Conservation (phyloP, 53 echinoderm and acorn worm species). For the Patiria pectinifera region DNA sequence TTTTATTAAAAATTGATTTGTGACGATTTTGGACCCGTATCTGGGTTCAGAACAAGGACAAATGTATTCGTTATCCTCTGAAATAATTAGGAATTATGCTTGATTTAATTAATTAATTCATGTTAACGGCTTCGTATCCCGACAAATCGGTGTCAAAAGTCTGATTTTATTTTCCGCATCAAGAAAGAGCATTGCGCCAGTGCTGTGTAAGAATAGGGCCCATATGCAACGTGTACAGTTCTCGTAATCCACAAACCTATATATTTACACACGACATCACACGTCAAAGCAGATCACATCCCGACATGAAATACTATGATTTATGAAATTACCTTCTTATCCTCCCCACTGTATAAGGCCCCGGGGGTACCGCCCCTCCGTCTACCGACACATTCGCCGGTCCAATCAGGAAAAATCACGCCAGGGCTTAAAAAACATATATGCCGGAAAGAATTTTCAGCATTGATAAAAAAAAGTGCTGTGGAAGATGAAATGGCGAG, state of each 20-base stretch:
- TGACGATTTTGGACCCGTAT: not conserved
- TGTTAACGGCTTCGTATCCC: not conserved
- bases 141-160: not conserved
- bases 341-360: not conserved
- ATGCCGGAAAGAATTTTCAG: slow-evolving; percentile 53
- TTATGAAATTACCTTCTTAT: slow-evolving; percentile 48
- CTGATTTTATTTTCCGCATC: not conserved
- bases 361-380: slow-evolving; percentile 22
- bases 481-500: not conserved
- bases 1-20: no score
- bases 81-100: not conserved
- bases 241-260: slow-evolving; percentile 55
- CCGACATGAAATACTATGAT: slow-evolving; percentile 49
- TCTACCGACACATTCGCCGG: slow-evolving; percentile 54
- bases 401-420: slow-evolving; percentile 45
- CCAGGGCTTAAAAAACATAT: slow-evolving; percentile 11
- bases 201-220: slow-evolving; percentile 9
- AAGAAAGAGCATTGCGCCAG: not conserved
- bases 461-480: slow-evolving; percentile 49
- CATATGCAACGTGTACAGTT: not conserved
- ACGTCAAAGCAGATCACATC: slow-evolving; percentile 60
- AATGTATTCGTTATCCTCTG: not conserved
- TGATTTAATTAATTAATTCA: not conserved
- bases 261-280: slow-evolving; percentile 62
- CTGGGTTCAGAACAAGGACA: not conserved